Evolutionary conservation across 1,140 invertebrate species (phyloP).

Genomic region (Phthorimaea operculella): DNA sequence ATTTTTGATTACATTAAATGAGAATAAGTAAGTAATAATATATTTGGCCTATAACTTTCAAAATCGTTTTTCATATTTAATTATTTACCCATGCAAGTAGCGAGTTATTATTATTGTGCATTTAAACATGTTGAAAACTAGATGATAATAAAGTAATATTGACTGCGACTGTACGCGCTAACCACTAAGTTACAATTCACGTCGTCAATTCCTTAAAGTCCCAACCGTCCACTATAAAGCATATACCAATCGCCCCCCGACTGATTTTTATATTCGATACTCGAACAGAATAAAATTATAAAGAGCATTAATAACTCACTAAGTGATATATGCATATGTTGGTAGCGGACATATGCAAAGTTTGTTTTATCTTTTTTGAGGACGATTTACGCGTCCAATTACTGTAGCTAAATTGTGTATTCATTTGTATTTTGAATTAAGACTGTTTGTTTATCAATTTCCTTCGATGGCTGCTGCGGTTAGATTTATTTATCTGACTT

Average conservation of each 20-base stretch:
- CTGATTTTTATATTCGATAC: slow-evolving; percentile 59
- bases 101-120: no score
- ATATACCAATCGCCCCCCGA: slow-evolving; percentile 43
- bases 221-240: slow-evolving; percentile 34
- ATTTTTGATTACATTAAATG: no score
- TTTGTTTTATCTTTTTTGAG: slow-evolving; percentile 25
- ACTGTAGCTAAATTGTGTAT: slow-evolving; percentile 20
- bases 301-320: slow-evolving; percentile 53
- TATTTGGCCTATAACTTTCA: no score
- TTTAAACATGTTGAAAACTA: no score
- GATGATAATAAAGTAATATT: no score
- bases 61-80: no score
- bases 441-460: slow-evolving; percentile 1
- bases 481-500: not conserved
- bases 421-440: slow-evolving; percentile 17
- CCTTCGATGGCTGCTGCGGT: not conserved
- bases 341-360: slow-evolving; percentile 46
- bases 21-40: no score
- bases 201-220: slow-evolving; percentile 28
- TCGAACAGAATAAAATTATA: slow-evolving; percentile 60
- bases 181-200: slow-evolving; percentile 25
- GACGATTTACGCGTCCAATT: slow-evolving; percentile 53
- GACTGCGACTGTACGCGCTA: not conserved
- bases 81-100: no score
- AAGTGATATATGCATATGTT: slow-evolving; percentile 44